Percentiles rank a stretch among this genome's conserved stretches.
These are phyloP conservation scores for Dysmachus trigonus DNA, from an alignment of 2,888 invertebrate species.

Conservation along the genomic window DNA sequence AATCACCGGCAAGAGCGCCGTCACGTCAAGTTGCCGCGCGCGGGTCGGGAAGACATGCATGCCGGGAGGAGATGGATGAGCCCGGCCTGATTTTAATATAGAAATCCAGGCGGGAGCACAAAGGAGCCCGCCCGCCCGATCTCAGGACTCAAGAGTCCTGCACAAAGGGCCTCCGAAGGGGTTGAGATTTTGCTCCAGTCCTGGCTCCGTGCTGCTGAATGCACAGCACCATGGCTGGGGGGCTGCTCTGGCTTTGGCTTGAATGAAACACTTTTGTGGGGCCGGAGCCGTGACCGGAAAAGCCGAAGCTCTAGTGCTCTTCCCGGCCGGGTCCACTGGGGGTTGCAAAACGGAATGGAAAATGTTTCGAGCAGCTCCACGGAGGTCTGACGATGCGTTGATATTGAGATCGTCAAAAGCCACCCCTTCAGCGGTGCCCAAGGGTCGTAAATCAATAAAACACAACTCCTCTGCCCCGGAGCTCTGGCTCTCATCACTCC, in stretches of 20 bases:
- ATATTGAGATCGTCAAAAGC: slow-evolving; percentile 40
- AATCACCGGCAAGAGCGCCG: slow-evolving; percentile 41
- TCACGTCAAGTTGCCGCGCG: slow-evolving; percentile 6
- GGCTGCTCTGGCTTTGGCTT: background rate
- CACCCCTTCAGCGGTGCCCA: slow-evolving; percentile 11
- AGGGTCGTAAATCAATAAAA: slow-evolving; percentile 42
- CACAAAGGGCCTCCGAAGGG: slow-evolving; percentile 23
- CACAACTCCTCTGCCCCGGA: background rate
- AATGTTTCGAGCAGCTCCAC: slow-evolving; percentile 14
- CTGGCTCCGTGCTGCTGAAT: background rate
- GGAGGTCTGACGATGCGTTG: slow-evolving; percentile 20
- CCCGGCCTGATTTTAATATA: slow-evolving; percentile 34
- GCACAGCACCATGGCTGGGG: background rate
- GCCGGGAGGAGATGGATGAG: slow-evolving; percentile 27
- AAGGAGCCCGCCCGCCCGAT: slow-evolving; percentile 12
- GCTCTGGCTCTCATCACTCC: slow-evolving; percentile 21
- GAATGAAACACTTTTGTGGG: slow-evolving; percentile 8
- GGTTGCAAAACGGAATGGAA: slow-evolving; percentile 10
- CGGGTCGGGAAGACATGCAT: slow-evolving; percentile 3
- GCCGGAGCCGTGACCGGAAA: background rate
- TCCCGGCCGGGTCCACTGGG: background rate
- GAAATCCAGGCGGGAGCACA: background rate
- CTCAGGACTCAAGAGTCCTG: slow-evolving; percentile 36
- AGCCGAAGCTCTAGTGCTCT: background rate
- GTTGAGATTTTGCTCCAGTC: slow-evolving; percentile 5